Percentiles rank a stretch among this genome's conserved stretches.
phyloP scores from a whole-genome alignment of 2,113 vertebrate genomes.

The Passer montanus region DNA sequence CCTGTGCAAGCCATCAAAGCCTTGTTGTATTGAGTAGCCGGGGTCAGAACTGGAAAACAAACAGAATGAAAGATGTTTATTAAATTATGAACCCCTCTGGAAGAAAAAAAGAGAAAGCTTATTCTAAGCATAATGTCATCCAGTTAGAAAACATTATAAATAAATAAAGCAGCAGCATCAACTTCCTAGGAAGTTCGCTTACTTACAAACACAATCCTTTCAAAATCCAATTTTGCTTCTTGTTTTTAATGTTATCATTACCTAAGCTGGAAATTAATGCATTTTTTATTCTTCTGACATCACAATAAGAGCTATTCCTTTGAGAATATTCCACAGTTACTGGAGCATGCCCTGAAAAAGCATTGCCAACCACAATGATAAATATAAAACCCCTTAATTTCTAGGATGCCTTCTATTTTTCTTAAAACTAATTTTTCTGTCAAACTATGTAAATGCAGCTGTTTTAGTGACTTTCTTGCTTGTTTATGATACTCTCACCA shows the following conservation, averaged over 20 bases:
- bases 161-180: neutral
- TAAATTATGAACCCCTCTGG: neutral
- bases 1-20: neutral
- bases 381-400: neutral
- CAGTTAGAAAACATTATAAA: conserved; percentile 7
- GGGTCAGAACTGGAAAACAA: conserved; percentile 27
- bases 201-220: conserved; percentile 14
- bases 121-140: neutral
- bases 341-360: neutral
- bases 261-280: neutral
- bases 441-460: neutral
- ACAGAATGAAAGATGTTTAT: neutral
- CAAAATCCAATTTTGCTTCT: neutral
- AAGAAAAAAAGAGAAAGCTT: neutral
- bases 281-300: neutral
- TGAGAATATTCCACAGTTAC: neutral
- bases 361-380: neutral
- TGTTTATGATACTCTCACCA: neutral
- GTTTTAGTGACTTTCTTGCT: neutral
- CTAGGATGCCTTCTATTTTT: neutral
- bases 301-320: neutral
- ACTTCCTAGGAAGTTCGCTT: neutral
- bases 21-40: neutral
- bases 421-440: neutral
- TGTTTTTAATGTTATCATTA: neutral